Percentiles rank a stretch among this genome's conserved stretches.
phyloP scores from a whole-genome alignment of 2,797 vertebrate species.

The Lates japonicus region DNA sequence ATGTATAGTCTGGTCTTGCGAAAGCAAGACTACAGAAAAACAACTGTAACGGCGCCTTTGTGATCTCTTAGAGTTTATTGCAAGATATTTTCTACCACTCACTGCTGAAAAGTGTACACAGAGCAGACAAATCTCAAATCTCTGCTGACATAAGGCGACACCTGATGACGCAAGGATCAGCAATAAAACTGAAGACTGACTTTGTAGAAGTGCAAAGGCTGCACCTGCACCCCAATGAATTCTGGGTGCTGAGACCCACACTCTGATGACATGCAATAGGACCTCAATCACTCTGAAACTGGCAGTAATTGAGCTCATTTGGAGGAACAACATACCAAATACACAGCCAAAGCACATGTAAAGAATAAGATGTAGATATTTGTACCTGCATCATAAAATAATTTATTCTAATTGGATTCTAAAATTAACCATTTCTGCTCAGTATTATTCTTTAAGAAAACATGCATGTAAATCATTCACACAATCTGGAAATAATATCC shows the following conservation, averaged over 20 bases:
- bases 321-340: background rate
- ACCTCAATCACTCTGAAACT: conserved; percentile 32
- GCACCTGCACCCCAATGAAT: conserved; percentile 51
- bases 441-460: background rate
- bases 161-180: conserved; percentile 69
- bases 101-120: conserved; percentile 31
- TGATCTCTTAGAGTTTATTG: conserved; percentile 35
- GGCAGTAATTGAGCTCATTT: conserved; percentile 30
- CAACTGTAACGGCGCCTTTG: background rate
- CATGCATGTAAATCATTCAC: background rate
- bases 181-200: conserved; percentile 58
- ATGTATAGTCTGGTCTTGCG: conserved; percentile 9
- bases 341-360: conserved; percentile 9
- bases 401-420: conserved; percentile 12
- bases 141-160: conserved; percentile 66
- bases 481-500: background rate
- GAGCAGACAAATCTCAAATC: conserved; percentile 52
- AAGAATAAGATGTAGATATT: conserved; percentile 5
- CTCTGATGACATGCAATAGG: conserved; percentile 30
- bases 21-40: conserved; percentile 34
- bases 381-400: background rate
- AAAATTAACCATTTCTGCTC: conserved; percentile 7
- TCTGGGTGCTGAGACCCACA: conserved; percentile 42
- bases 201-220: conserved; percentile 56
- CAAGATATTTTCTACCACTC: conserved; percentile 35